A percentile compares a stretch with the other conserved stretches of the same genome.
Evolutionary conservation across 2,888 invertebrate genomes (phyloP).

Genomic region (Aplocera efformata): DNA sequence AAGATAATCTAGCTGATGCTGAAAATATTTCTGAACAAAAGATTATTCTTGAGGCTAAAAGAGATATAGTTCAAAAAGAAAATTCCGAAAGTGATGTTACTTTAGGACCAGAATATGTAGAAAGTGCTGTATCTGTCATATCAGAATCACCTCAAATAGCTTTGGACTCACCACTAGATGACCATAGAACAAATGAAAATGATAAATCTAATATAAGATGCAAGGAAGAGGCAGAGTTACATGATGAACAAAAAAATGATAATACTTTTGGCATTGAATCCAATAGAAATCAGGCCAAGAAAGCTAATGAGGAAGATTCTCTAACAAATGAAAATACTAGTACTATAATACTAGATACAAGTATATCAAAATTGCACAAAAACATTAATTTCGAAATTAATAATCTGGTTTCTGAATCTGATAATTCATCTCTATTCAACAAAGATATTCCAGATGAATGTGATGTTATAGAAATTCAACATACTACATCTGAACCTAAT

Average conservation of each 20-base stretch:
- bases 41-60: not conserved
- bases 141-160: not conserved
- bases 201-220: not conserved
- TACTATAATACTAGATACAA: too few relatives aligned
- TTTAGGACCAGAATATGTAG: not conserved
- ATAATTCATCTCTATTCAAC: too few relatives aligned
- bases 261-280: not conserved
- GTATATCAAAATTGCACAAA: too few relatives aligned
- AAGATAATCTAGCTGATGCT: not conserved
- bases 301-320: not conserved
- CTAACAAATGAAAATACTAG: too few relatives aligned
- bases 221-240: not conserved
- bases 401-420: too few relatives aligned
- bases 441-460: too few relatives aligned
- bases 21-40: not conserved
- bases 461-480: too few relatives aligned
- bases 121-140: not conserved
- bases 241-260: not conserved
- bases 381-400: too few relatives aligned
- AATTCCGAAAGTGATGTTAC: not conserved
- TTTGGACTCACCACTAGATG: not conserved
- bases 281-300: constrained; percentile 2
- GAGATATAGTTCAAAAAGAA: constrained; percentile 1
- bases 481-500: too few relatives aligned
- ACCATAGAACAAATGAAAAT: not conserved